Conservation (phyloP, 2,113 vertebrate species). For the Charina bottae region DNA sequence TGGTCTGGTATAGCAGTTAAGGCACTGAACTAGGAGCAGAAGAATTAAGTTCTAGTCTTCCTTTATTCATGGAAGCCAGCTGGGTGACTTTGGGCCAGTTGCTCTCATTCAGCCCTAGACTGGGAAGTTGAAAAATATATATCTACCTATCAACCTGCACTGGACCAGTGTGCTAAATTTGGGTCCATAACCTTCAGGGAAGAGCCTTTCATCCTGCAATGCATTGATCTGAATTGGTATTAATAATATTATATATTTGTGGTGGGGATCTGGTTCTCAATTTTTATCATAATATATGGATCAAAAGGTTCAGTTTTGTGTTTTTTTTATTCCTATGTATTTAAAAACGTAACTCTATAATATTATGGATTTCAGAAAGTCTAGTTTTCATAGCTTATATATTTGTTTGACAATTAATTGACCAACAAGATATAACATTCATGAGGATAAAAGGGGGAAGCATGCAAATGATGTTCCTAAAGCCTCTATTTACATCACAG, state of each 20-base stretch:
- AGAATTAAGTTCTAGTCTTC: not conserved
- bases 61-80: not conserved
- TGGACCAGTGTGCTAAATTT: not conserved
- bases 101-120: not conserved
- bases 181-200: not conserved
- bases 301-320: not conserved
- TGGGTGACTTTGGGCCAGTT: not conserved
- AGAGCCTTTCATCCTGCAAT: not conserved
- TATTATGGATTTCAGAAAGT: conserved; percentile 9
- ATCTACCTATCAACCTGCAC: not conserved
- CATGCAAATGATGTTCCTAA: not conserved
- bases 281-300: not conserved
- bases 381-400: not conserved
- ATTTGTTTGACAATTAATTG: conserved; percentile 2
- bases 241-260: not conserved
- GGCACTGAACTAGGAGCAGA: not conserved
- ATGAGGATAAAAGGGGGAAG: not conserved
- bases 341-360: not conserved
- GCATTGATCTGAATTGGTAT: not conserved
- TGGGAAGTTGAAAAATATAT: not conserved
- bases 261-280: not conserved
- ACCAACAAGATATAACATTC: not conserved
- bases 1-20: not conserved
- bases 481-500: not conserved
- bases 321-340: not conserved